Base-by-base conservation (phyloP, 2,113 vertebrate species). In the Amphiprion percula region DNA sequence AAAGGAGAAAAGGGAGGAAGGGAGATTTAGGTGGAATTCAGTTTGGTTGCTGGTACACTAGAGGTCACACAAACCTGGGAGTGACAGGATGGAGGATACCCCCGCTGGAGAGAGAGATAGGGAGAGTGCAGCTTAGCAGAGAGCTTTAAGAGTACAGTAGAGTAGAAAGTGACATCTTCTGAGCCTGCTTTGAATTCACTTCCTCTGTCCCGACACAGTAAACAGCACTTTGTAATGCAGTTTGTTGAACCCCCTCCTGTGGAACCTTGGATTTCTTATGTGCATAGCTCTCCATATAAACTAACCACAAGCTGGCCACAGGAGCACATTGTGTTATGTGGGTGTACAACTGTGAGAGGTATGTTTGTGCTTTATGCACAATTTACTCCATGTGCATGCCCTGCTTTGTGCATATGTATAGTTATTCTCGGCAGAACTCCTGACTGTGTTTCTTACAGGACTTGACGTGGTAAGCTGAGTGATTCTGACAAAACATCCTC, bases 251-350 rank as follows among this genome's bases (percentile, higher is more conserved):
- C 70, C 69, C 58, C 46, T 62, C 64, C 63, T 37, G 39, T 55
- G 55, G 24, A 80, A 56, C 71, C 75, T 77, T 88, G 85, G 77
- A 82, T 82, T 77, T 81, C 17, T 16, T 77, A 83, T 63, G 54
- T 80, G 68, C 79, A 87, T 80, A 68, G 72, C 70, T 84, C 68
- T 73, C 69, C 80, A 87, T 83, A 77, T 68, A 71, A 87, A 84
- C 62, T 73, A 79, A 39, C 69, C 76, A 67, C 63, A 77, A 12
- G 61, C 61, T 21, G 41, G 68, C 17, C 68, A 67, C 19, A n/a
- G 52, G 56, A 74, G 33, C 74, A 28, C 39, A 11, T 33, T 49
- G 60, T 56, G 41, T 9, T 21, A 8, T 16, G n/a, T 55, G 15
- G 11, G 7, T 16, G 15, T 15, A 56, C 49, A n/a, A 16, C 19